Evolutionary conservation across 2,888 invertebrate species (phyloP).

Genomic region (Lathronympha strigana): DNA sequence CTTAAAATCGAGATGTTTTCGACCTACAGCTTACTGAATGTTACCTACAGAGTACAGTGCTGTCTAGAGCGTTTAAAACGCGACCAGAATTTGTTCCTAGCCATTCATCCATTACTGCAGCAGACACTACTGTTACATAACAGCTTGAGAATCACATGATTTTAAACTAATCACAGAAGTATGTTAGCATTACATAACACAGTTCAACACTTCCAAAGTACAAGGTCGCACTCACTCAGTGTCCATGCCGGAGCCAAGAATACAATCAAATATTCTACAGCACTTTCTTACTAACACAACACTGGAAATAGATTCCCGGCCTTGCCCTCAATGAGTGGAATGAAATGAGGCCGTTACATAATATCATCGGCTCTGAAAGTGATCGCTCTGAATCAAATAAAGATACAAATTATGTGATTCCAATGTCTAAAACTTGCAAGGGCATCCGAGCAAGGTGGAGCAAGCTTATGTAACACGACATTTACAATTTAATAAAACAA

Average conservation of each 20-base stretch:
- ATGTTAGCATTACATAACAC: slow-evolving; percentile 55
- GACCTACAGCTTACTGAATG: slow-evolving; percentile 35
- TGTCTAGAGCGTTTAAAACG: slow-evolving; percentile 58
- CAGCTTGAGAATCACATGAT: slow-evolving; percentile 72
- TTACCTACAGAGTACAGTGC: slow-evolving; percentile 35
- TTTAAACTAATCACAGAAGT: slow-evolving; percentile 64
- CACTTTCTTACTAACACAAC: slow-evolving; percentile 41
- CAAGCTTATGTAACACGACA: slow-evolving; percentile 67
- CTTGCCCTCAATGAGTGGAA: slow-evolving; percentile 65
- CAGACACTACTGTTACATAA: slow-evolving; percentile 74
- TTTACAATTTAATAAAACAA: slow-evolving; percentile 72
- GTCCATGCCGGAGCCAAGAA: slow-evolving; percentile 20
- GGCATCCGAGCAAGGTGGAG: slow-evolving; percentile 45
- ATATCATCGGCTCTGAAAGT: slow-evolving; percentile 59
- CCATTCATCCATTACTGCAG: slow-evolving; percentile 60
- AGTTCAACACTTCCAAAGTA: slow-evolving; percentile 54
- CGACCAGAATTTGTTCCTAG: slow-evolving; percentile 58
- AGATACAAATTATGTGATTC: slow-evolving; percentile 50
- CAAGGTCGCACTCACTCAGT: slow-evolving; percentile 57
- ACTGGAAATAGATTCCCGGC: slow-evolving; percentile 49
- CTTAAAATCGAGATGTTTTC: slow-evolving; percentile 31
- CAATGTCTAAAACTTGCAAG: slow-evolving; percentile 31
- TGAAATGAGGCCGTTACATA: slow-evolving; percentile 71
- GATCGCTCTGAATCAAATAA: slow-evolving; percentile 51
- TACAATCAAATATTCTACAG: not conserved